Evolutionary conservation across 2,888 invertebrate species (phyloP).

Genomic region (Orchestes rusci): DNA sequence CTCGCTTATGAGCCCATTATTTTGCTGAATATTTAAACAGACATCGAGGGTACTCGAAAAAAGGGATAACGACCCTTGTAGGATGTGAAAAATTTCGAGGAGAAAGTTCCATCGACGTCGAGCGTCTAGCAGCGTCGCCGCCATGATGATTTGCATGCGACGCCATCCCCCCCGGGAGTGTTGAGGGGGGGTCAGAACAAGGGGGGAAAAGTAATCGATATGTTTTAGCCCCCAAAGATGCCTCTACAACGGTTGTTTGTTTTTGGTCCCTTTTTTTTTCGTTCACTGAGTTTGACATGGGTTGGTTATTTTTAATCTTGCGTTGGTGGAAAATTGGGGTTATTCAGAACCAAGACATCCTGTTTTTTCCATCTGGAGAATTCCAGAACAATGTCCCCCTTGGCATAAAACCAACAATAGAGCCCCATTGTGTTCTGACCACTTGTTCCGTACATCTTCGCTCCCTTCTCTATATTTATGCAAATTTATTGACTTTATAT

Average conservation of each 20-base stretch:
- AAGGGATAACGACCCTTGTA: constrained; percentile 3
- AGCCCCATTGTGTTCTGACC: constrained; percentile 33
- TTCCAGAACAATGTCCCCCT: too few species aligned
- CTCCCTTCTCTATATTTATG: constrained; percentile 44
- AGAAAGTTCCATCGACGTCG: constrained; percentile 15
- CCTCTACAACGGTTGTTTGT: constrained; percentile 22
- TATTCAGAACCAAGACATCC: too few species aligned
- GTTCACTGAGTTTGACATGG: too few species aligned
- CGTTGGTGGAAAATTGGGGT: too few species aligned
- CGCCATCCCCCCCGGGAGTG: constrained; percentile 48
- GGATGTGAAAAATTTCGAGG: neutral
- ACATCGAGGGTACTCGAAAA: constrained; percentile 19
- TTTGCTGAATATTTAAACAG: constrained; percentile 23
- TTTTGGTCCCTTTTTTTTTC: too few species aligned
- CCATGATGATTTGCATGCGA: constrained; percentile 58
- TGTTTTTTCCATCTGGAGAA: too few species aligned
- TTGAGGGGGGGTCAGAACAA: constrained; percentile 33
- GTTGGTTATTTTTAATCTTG: too few species aligned
- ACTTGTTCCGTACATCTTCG: constrained; percentile 33
- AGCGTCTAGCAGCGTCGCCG: constrained; percentile 40
- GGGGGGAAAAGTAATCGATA: constrained; percentile 51
- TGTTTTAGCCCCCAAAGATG: constrained; percentile 38
- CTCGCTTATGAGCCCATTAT: constrained; percentile 24
- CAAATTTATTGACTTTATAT: constrained; percentile 46
- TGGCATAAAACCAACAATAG: too few species aligned